A percentile compares a stretch with the other conserved stretches of the same genome.
phyloP scores from a whole-genome alignment of 2,113 vertebrate species.

The Madoqua kirkii region DNA sequence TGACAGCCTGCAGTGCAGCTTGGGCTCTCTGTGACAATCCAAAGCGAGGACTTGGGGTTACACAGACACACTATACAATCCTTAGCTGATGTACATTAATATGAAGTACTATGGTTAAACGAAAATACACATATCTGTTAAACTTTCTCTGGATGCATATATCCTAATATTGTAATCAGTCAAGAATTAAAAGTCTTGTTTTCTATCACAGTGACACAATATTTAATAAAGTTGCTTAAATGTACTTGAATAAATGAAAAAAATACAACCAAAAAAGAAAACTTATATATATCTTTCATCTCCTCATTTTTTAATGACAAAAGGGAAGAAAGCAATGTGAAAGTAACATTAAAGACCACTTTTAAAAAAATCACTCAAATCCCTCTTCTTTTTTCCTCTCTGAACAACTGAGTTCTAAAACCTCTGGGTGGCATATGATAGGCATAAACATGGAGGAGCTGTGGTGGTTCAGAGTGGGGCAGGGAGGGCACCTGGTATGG shows the following conservation, averaged over 20 bases:
- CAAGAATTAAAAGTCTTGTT: not conserved
- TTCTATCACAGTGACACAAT: not conserved
- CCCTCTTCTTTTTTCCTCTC: not conserved
- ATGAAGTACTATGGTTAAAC: not conserved
- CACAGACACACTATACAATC: not conserved
- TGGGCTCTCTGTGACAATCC: slow-evolving; percentile 78
- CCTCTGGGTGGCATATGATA: not conserved
- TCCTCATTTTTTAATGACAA: not conserved
- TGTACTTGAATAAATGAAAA: not conserved
- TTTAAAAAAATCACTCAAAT: not conserved
- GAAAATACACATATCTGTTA: not conserved
- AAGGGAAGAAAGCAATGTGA: not conserved
- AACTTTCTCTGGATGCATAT: not conserved
- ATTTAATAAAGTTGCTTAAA: not conserved
- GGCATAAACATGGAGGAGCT: not conserved
- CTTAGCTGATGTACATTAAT: not conserved
- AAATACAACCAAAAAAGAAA: not conserved
- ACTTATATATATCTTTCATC: not conserved
- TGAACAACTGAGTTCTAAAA: not conserved
- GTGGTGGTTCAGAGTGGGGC: not conserved
- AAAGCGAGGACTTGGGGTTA: slow-evolving; percentile 45
- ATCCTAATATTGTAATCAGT: not conserved
- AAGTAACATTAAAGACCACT: not conserved
- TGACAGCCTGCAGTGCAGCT: slow-evolving; percentile 78
- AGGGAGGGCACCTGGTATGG: not conserved